Conservation (phyloP, 2,113 vertebrate species). For the Argyrosomus japonicus region DNA sequence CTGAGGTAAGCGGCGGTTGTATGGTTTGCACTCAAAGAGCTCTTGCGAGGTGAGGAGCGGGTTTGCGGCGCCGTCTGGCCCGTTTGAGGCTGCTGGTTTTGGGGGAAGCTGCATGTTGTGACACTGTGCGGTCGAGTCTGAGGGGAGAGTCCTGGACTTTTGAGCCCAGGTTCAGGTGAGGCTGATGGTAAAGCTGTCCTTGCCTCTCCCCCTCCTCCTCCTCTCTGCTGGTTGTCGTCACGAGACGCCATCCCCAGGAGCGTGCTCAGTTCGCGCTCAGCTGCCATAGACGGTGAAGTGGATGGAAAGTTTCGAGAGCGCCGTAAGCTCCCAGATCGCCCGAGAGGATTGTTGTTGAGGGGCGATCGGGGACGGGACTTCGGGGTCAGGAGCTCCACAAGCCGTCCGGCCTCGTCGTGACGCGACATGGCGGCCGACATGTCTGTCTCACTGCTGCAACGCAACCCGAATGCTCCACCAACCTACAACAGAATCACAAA, state of each 20-base stretch:
- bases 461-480: constrained; percentile 74
- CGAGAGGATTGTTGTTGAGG: constrained; percentile 75
- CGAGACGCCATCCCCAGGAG: constrained; percentile 79
- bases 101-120: not conserved
- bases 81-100: constrained; percentile 21
- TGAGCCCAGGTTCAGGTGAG: not conserved
- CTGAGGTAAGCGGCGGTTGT: constrained; percentile 48
- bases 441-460: constrained; percentile 91
- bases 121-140: not conserved
- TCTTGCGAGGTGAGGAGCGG: not conserved
- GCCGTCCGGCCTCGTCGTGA: constrained; percentile 72
- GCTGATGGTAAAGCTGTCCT: not conserved
- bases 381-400: constrained; percentile 82
- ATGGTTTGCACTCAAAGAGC: not conserved
- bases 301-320: constrained; percentile 85
- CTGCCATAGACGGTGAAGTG: constrained; percentile 66
- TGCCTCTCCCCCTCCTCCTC: not conserved
- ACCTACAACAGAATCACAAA: constrained; percentile 39
- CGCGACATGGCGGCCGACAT: constrained; percentile 81
- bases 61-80: not conserved
- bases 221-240: constrained; percentile 61
- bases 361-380: constrained; percentile 55
- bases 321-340: constrained; percentile 83
- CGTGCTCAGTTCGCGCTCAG: constrained; percentile 85
- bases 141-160: constrained; percentile 4